Conservation (phyloP, 2,888 invertebrate genomes). For the Drosophila paranaensis region DNA sequence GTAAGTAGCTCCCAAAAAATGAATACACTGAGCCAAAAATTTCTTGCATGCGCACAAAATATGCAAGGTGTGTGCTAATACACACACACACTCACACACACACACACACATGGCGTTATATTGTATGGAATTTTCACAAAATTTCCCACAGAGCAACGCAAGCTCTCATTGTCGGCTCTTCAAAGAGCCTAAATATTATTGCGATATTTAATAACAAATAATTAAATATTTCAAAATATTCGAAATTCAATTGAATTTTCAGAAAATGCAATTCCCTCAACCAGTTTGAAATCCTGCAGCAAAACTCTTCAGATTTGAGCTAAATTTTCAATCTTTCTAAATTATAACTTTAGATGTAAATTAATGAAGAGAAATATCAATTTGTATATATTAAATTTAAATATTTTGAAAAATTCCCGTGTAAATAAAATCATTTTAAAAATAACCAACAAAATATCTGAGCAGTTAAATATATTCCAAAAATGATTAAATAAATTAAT, state of each 20-base stretch:
- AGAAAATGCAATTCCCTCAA: not conserved
- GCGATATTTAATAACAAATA: not conserved
- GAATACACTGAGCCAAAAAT: conserved; percentile 69
- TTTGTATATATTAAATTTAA: no score
- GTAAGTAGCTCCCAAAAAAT: conserved; percentile 75
- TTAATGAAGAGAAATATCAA: no score
- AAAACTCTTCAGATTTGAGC: no score
- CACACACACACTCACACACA: not conserved
- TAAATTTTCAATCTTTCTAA: no score
- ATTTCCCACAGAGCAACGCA: not conserved
- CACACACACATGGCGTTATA: not conserved
- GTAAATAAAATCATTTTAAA: no score
- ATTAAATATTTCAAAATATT: not conserved
- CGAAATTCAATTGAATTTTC: not conserved
- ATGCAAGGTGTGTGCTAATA: conserved; percentile 13
- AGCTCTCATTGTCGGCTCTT: not conserved
- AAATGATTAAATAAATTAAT: no score
- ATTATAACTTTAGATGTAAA: no score
- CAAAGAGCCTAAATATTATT: conserved; percentile 1
- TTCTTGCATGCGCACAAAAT: conserved; percentile 28
- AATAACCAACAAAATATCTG: no score
- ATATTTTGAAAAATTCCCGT: no score
- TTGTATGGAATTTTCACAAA: conserved; percentile 12
- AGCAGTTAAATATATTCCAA: no score
- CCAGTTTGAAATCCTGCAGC: not conserved